phyloP scores from a whole-genome alignment of 2,797 vertebrate species.

The Sebastes trivittatus region DNA sequence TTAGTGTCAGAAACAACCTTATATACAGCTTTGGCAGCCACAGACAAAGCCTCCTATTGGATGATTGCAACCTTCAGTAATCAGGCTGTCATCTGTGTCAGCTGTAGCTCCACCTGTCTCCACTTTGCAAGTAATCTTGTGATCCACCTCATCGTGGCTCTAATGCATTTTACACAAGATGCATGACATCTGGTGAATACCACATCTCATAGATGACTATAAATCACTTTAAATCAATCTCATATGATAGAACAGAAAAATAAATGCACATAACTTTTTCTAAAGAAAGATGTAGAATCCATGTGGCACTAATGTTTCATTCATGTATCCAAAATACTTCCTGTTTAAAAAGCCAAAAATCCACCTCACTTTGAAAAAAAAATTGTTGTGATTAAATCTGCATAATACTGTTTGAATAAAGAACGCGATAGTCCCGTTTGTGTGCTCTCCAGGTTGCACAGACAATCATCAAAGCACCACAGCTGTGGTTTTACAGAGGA shows the following conservation, averaged over 20 bases:
- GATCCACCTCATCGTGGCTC: background rate
- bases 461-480: no score
- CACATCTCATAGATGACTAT: no score
- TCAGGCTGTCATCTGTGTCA: background rate
- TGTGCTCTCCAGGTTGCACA: no score
- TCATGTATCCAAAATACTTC: background rate
- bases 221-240: background rate
- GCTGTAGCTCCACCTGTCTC: background rate
- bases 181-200: background rate
- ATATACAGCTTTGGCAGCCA: background rate
- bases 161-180: background rate
- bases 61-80: background rate
- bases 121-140: background rate
- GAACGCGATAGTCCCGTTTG: background rate
- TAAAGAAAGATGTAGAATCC: background rate
- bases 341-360: background rate
- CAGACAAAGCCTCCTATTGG: background rate
- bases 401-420: background rate
- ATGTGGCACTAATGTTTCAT: background rate
- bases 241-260: background rate
- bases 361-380: background rate
- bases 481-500: no score
- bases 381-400: no score
- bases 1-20: background rate
- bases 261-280: background rate